These are phyloP conservation scores for Cephonodes hylas DNA, from an alignment of 2,888 invertebrate species.

Conservation along the genomic window DNA sequence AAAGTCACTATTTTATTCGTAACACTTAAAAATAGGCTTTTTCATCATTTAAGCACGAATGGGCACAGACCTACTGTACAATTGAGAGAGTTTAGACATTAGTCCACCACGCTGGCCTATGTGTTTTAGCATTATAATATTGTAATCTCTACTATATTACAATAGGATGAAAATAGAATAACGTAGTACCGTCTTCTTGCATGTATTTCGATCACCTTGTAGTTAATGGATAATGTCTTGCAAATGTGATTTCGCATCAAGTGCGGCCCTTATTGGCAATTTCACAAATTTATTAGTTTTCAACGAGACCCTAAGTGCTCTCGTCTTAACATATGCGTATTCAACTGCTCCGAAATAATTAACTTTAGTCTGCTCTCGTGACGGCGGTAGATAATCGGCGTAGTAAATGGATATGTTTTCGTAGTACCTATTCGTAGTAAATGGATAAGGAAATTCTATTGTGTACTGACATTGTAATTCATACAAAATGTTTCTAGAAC, in stretches of 20 bases:
- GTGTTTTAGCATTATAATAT: no score
- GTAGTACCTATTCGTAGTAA: neutral
- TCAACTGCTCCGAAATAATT: conserved; percentile 72
- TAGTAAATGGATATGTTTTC: conserved; percentile 46
- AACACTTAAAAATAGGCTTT: no score
- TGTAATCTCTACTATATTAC: no score
- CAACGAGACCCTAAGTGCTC: conserved; percentile 51
- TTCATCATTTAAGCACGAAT: no score
- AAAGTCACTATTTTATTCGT: no score
- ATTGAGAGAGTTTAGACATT: no score
- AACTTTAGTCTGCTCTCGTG: conserved; percentile 61
- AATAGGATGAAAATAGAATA: no score
- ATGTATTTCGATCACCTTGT: neutral
- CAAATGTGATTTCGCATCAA: conserved; percentile 47
- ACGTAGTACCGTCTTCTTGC: no score
- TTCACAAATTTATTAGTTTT: conserved; percentile 57
- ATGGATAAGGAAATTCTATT: neutral
- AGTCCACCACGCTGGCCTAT: no score
- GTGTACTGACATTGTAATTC: no score
- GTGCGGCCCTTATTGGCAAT: conserved; percentile 50
- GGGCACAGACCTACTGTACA: no score
- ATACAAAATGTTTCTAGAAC: no score
- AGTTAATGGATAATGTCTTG: neutral
- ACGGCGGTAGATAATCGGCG: conserved; percentile 75
- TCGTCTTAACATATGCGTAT: conserved; percentile 53